Evolutionary conservation across 1,140 invertebrate genomes (phyloP).

Genomic region (Atta cephalotes): DNA sequence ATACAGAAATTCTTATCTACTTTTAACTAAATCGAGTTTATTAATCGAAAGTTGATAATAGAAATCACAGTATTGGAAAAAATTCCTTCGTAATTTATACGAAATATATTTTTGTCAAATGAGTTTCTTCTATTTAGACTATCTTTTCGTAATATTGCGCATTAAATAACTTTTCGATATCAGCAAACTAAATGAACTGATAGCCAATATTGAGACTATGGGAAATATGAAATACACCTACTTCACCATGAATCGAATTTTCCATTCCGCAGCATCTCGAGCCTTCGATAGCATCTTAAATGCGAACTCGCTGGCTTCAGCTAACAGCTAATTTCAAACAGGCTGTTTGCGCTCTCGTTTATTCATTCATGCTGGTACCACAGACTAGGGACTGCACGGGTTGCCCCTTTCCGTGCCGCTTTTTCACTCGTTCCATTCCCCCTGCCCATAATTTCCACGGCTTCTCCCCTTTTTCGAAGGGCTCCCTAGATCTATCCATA

Average conservation of each 20-base stretch:
- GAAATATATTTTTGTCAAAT: neutral
- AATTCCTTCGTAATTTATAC: neutral
- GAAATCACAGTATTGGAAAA: neutral
- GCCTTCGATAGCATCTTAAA: slow-evolving; percentile 77
- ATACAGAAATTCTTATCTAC: too few relatives aligned
- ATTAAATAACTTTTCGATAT: slow-evolving; percentile 12
- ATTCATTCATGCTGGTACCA: slow-evolving; percentile 81
- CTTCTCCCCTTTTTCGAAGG: slow-evolving; percentile 65
- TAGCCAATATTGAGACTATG: neutral
- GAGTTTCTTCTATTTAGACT: too few relatives aligned
- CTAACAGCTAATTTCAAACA: slow-evolving; percentile 79
- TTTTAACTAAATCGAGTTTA: neutral
- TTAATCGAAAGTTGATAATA: neutral
- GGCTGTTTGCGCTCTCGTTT: slow-evolving; percentile 76
- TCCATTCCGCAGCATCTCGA: slow-evolving; percentile 59
- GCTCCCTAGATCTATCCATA: slow-evolving; percentile 43
- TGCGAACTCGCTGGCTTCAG: slow-evolving; percentile 72
- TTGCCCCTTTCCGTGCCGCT: slow-evolving; percentile 78
- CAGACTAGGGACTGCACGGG: slow-evolving; percentile 59
- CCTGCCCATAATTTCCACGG: slow-evolving; percentile 10
- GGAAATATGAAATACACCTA: neutral
- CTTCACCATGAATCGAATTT: slow-evolving; percentile 9
- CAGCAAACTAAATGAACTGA: neutral
- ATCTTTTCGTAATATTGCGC: neutral
- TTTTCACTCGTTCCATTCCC: slow-evolving; percentile 66